Conservation (phyloP, 1,140 invertebrate species). For the Centruroides sculpturatus region DNA sequence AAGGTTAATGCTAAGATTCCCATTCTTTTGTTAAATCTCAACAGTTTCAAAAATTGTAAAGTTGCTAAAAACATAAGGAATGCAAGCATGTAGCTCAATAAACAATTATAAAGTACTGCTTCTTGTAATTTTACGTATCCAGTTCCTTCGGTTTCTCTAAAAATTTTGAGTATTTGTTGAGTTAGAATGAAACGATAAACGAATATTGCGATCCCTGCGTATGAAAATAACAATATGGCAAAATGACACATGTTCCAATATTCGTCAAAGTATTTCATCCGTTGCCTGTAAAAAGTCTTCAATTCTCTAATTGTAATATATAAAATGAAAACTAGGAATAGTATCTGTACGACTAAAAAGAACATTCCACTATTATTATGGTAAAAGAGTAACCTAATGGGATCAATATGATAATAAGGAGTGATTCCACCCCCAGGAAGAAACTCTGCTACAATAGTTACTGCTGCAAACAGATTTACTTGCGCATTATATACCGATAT, state of each 20-base stretch:
- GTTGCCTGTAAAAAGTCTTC: slow-evolving; percentile 15
- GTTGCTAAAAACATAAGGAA: slow-evolving; percentile 36
- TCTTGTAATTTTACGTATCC: slow-evolving; percentile 37
- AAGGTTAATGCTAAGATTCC: slow-evolving; percentile 29
- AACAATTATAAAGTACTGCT: slow-evolving; percentile 34
- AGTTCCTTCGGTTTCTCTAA: slow-evolving; percentile 33
- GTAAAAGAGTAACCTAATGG: slow-evolving; percentile 24
- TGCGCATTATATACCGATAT: slow-evolving; percentile 40
- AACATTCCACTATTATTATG: slow-evolving; percentile 19
- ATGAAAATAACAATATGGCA: slow-evolving; percentile 30
- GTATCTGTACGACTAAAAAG: slow-evolving; percentile 24
- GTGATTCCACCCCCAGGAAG: slow-evolving; percentile 33
- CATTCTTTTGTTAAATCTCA: slow-evolving; percentile 39
- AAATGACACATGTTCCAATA: slow-evolving; percentile 35
- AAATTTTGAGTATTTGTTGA: slow-evolving; percentile 27
- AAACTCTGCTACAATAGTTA: slow-evolving; percentile 34
- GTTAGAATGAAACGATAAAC: slow-evolving; percentile 29
- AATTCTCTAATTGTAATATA: slow-evolving; percentile 32
- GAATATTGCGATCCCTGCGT: slow-evolving; percentile 29
- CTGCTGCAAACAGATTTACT: slow-evolving; percentile 34
- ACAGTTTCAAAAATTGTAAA: slow-evolving; percentile 37
- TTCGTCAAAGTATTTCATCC: slow-evolving; percentile 25
- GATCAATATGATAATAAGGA: slow-evolving; percentile 34
- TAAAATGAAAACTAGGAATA: slow-evolving; percentile 30
- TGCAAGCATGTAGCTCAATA: slow-evolving; percentile 33